Percentiles rank a stretch among this genome's conserved stretches.
Evolutionary conservation across 92 coral and sea anemone genomes (phyloP).

Genomic region (Plumapathes pennacea): DNA sequence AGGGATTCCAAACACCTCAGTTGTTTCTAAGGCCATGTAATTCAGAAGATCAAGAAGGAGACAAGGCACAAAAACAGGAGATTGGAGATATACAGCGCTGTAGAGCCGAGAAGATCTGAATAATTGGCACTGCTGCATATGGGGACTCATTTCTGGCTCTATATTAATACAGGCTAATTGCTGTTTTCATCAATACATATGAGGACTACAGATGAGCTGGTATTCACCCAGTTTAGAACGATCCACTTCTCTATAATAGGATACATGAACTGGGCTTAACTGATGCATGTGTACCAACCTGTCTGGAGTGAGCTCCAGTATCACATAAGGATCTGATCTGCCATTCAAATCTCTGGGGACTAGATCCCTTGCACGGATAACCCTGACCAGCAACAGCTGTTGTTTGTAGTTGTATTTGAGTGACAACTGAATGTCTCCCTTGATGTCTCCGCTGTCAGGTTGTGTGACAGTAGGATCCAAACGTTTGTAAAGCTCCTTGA

Average conservation of each 20-base stretch:
- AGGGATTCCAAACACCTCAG: too few species aligned
- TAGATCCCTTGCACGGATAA: constrained; percentile 88
- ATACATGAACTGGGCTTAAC: not conserved
- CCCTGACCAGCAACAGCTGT: constrained; percentile 78
- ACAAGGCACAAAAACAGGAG: too few species aligned
- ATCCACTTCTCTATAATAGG: not conserved
- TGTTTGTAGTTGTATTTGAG: constrained; percentile 84
- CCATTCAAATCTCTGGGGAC: constrained; percentile 93
- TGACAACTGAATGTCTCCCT: constrained; percentile 81
- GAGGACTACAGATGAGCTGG: too few species aligned
- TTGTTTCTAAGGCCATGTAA: too few species aligned
- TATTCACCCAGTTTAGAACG: too few species aligned
- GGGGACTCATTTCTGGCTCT: too few species aligned
- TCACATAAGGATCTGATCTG: constrained; percentile 93
- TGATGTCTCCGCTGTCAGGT: constrained; percentile 88
- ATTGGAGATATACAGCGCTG: too few species aligned
- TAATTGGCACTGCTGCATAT: too few species aligned
- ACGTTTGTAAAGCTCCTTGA: constrained; percentile 94
- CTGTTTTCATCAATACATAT: not conserved
- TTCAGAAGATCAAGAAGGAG: too few species aligned
- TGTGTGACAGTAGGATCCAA: constrained; percentile 91
- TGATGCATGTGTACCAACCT: constrained; percentile 31
- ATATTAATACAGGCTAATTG: too few species aligned
- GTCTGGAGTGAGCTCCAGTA: constrained; percentile 85
- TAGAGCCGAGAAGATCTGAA: too few species aligned